phyloP scores from a whole-genome alignment of 2,113 vertebrate species.

The Lycocorax pyrrhopterus region DNA sequence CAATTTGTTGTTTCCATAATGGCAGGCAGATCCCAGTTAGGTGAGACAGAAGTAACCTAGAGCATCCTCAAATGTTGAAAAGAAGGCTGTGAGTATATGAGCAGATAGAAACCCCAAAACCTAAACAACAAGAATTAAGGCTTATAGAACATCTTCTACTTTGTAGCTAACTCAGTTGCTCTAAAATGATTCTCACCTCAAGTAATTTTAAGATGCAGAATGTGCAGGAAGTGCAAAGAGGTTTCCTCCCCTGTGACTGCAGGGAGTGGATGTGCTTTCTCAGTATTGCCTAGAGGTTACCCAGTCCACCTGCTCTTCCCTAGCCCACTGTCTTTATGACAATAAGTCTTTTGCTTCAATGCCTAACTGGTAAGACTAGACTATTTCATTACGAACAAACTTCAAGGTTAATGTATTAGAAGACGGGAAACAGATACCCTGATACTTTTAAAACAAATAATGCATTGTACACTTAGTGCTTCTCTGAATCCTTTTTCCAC shows the following conservation, averaged over 20 bases:
- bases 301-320: neutral
- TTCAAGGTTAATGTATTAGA: constrained; percentile 23
- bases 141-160: neutral
- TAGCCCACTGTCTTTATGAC: neutral
- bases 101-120: neutral
- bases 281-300: neutral
- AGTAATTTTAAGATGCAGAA: neutral
- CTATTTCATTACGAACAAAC: neutral
- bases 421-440: constrained; percentile 12
- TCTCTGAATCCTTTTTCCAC: neutral
- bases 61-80: neutral
- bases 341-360: neutral
- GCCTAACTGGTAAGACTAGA: neutral
- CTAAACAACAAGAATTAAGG: neutral
- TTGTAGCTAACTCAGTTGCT: neutral
- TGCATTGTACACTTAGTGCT: neutral
- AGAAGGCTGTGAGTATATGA: neutral
- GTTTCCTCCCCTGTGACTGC: neutral
- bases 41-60: neutral
- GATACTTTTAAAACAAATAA: neutral
- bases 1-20: neutral
- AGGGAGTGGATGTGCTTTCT: neutral
- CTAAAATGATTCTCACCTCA: neutral
- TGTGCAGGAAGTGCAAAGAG: neutral
- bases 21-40: neutral